Evolutionary conservation across 2,888 invertebrate species (phyloP), one percentile per base, ranked within the genome.

Genomic region (Stictocephala bisonia): DNA sequence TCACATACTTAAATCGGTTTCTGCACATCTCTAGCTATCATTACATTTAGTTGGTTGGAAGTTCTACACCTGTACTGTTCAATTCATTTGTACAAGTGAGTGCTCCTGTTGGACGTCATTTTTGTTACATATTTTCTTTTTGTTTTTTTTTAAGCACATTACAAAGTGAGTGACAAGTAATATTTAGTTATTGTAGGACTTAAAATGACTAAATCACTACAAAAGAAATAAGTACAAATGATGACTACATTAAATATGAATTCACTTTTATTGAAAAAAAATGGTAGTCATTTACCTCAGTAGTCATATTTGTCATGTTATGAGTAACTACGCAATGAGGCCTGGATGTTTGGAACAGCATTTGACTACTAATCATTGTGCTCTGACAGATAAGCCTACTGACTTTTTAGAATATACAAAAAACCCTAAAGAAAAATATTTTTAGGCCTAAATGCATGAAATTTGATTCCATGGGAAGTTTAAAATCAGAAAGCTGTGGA

Each of bases 311-410:
- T 48, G 18, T 24, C 11, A 48, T 48, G 50, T 48, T 48, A 7
- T 48, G 50, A 48, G 50, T 15, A 48, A 48, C 18, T 20, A 48
- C 24, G 50, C 50, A 48, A 48, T 48, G 50, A 9, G 50, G 50
- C 50, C 50, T 15, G 11, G 9, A 48, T 24, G 18, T 48, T 48
- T 7, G 50, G 44, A 44, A 44, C 18, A 15, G 24, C 44, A 44
- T 44, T 11, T 44, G 44, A 44, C 44, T 11, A 6, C 44, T 6
- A 44, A 44, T 44, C 3, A 48, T 15, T 48, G 9, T 48, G 11
- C 13, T 2, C 7, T 48, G 50, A 48, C 20, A 15, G 50, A 48
- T 24, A 48, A 48, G 15, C 50, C 50, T 48, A 48, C 2, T 7
- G 50, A 48, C 2, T 15, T 48, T 48, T 48, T 48, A 15, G 20